Evolutionary conservation across 1,140 invertebrate species (phyloP).

Genomic region (Drosophila tristis): DNA sequence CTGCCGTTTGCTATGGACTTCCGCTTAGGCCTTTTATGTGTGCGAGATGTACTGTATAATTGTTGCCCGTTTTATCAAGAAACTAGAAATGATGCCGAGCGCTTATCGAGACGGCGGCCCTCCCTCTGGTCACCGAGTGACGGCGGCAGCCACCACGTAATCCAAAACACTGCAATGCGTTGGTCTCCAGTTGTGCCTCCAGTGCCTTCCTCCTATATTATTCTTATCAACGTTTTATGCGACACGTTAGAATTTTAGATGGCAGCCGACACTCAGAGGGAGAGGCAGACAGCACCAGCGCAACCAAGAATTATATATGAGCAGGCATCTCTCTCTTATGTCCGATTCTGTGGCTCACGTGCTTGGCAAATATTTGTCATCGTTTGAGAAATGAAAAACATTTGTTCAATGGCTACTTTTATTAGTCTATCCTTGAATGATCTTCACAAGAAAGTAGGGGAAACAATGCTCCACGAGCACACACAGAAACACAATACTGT

Average conservation of each 20-base stretch:
- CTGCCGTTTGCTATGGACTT: conserved; percentile 18
- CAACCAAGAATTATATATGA: neutral
- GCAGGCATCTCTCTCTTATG: neutral
- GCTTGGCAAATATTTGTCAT: conserved; percentile 10
- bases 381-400: conserved; percentile 4
- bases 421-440: conserved; percentile 11
- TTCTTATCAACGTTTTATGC: conserved; percentile 18
- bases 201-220: neutral
- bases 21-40: conserved; percentile 24
- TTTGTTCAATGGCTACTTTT: conserved; percentile 5
- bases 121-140: no score
- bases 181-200: neutral
- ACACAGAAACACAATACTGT: neutral
- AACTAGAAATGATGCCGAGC: conserved; percentile 46
- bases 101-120: conserved; percentile 36
- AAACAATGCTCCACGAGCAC: neutral
- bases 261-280: neutral
- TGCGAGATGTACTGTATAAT: neutral
- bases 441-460: neutral
- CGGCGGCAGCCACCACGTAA: conserved; percentile 1
- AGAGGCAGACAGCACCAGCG: neutral
- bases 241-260: conserved; percentile 2
- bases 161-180: conserved; percentile 39
- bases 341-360: neutral
- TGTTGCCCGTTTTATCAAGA: conserved; percentile 42